phyloP scores from a whole-genome alignment of 1,140 invertebrate genomes.

The Varroa destructor region DNA sequence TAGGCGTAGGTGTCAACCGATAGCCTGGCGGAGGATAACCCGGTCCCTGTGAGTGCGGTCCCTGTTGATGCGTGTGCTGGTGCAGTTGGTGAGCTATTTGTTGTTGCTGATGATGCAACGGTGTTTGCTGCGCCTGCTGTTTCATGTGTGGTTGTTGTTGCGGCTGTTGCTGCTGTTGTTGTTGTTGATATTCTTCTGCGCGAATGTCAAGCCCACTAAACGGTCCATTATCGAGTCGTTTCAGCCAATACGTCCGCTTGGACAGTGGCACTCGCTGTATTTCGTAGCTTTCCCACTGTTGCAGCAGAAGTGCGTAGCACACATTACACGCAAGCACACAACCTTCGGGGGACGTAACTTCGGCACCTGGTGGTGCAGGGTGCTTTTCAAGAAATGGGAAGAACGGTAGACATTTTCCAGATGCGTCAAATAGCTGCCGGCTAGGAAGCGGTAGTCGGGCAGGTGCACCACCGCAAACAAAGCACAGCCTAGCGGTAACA shows the following conservation, averaged over 20 bases:
- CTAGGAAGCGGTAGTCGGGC: conserved; percentile 34
- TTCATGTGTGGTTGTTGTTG: background rate
- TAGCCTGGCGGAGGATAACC: background rate
- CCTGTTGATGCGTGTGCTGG: too few relatives aligned
- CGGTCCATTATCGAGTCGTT: conserved; percentile 69
- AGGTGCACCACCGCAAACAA: conserved; percentile 56
- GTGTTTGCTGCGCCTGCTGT: background rate
- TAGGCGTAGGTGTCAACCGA: background rate
- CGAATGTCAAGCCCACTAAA: conserved; percentile 71
- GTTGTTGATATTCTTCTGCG: conserved; percentile 14
- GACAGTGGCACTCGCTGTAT: conserved; percentile 63
- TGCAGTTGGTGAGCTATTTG: background rate
- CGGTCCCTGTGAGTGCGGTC: too few relatives aligned
- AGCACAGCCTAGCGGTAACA: conserved; percentile 46
- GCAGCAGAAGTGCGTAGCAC: conserved; percentile 65
- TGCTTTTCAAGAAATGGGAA: conserved; percentile 81
- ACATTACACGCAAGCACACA: conserved; percentile 56
- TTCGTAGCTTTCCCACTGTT: conserved; percentile 82
- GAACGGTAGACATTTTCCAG: conserved; percentile 51
- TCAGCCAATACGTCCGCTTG: conserved; percentile 79
- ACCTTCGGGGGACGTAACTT: conserved; percentile 40
- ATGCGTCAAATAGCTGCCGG: conserved; percentile 25
- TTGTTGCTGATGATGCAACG: background rate
- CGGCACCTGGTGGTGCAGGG: conserved; percentile 59
- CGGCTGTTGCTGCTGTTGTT: background rate